A percentile compares a stretch with the other conserved stretches of the same genome.
phyloP scores from a whole-genome alignment of 2,797 vertebrate species.

The Pyrocephalus nanus region DNA sequence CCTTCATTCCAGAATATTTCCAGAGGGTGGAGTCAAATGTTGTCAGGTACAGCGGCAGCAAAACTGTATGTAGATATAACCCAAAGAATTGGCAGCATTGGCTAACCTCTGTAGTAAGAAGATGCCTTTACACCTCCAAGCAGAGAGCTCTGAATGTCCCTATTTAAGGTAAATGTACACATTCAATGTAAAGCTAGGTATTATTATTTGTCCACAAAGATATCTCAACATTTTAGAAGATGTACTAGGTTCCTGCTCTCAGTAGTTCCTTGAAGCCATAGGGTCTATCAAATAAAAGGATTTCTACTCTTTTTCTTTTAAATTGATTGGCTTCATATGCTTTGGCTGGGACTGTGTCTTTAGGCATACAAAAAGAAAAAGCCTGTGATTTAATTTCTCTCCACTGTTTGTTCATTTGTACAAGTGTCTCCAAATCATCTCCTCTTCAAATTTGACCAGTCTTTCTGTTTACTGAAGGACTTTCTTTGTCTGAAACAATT shows the following conservation, averaged over 20 bases:
- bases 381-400: conserved; percentile 2
- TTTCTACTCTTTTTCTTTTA: not conserved
- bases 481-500: conserved; percentile 32
- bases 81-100: not conserved
- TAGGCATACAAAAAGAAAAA: not conserved
- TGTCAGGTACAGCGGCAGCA: not conserved
- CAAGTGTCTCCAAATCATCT: conserved; percentile 54
- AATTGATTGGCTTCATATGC: not conserved
- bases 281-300: not conserved
- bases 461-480: conserved; percentile 42
- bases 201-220: not conserved
- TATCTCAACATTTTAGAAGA: not conserved
- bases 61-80: not conserved
- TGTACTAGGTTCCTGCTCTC: not conserved
- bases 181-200: not conserved
- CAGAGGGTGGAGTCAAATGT: not conserved
- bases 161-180: not conserved
- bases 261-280: not conserved
- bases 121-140: not conserved
- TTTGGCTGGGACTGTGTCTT: not conserved
- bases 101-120: not conserved
- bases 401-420: conserved; percentile 50
- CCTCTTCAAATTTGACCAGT: conserved; percentile 62
- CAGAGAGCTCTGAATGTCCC: not conserved
- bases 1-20: not conserved